Evolutionary conservation across 2,888 invertebrate genomes (phyloP).

Genomic region (Orthosia incerta): DNA sequence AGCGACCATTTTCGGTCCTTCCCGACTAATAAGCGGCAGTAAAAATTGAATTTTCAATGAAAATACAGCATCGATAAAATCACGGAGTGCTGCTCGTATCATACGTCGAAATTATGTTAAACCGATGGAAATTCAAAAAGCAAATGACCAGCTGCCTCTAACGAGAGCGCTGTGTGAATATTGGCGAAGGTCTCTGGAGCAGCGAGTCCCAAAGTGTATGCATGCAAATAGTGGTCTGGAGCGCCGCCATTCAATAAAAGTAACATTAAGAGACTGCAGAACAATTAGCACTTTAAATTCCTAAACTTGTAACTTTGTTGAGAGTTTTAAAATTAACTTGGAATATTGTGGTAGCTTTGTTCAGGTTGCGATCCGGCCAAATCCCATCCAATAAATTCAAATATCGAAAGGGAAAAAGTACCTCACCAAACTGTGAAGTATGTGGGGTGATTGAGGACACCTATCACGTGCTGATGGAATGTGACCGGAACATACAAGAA

Average conservation of each 20-base stretch:
- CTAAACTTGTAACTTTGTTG: conserved; percentile 8
- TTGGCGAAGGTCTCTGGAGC: conserved; percentile 65
- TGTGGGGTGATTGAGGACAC: too few species aligned
- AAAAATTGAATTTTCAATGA: conserved; percentile 40
- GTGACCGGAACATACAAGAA: too few species aligned
- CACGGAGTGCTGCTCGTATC: conserved; percentile 55
- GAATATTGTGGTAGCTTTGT: too few species aligned
- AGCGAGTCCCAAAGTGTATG: conserved; percentile 61
- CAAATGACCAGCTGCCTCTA: conserved; percentile 73
- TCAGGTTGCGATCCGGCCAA: too few species aligned
- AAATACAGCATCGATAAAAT: conserved; percentile 59
- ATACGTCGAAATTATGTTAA: conserved; percentile 66
- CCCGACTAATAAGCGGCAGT: conserved; percentile 31
- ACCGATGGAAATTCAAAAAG: conserved; percentile 73
- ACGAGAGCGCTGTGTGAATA: conserved; percentile 71
- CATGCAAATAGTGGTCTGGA: conserved; percentile 55
- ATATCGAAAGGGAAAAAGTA: too few species aligned
- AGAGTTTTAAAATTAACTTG: conserved; percentile 26
- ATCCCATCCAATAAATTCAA: too few species aligned
- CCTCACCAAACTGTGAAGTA: too few species aligned
- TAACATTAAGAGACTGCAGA: conserved; percentile 37
- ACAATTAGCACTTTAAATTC: conserved; percentile 37
- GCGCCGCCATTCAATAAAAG: conserved; percentile 31
- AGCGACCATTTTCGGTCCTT: conserved; percentile 40
- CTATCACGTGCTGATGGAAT: too few species aligned